A percentile compares a stretch with the other conserved stretches of the same genome.
phyloP scores from a whole-genome alignment of 2,888 invertebrate genomes.

The Nezara viridula region DNA sequence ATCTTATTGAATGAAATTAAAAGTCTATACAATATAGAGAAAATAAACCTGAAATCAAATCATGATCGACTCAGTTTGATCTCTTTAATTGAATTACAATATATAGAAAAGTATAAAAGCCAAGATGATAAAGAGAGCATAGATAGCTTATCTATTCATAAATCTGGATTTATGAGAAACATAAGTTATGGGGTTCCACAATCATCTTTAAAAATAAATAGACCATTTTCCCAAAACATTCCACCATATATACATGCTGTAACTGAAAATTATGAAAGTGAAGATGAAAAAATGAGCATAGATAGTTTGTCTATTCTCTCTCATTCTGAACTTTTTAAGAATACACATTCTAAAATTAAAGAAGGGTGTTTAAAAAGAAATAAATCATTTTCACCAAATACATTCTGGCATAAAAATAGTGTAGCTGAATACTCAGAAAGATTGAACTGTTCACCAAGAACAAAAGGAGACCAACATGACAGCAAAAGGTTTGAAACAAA shows the following conservation, averaged over 20 bases:
- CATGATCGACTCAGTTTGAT: neutral
- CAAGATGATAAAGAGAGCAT: neutral
- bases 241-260: neutral
- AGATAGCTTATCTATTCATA: neutral
- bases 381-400: neutral
- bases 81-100: neutral
- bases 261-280: neutral
- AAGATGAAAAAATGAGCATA: neutral
- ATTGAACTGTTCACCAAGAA: neutral
- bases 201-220: neutral
- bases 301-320: conserved; percentile 1
- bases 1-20: neutral
- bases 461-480: neutral
- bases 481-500: neutral
- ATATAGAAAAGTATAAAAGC: neutral
- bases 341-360: neutral
- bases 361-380: neutral
- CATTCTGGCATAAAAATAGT: neutral
- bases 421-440: neutral
- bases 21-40: neutral
- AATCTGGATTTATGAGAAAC: neutral
- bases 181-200: neutral
- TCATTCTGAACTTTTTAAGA: neutral
- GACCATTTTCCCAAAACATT: neutral
- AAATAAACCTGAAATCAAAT: neutral